phyloP scores from a whole-genome alignment of 2,113 vertebrate species.

The Callopanchax toddi region DNA sequence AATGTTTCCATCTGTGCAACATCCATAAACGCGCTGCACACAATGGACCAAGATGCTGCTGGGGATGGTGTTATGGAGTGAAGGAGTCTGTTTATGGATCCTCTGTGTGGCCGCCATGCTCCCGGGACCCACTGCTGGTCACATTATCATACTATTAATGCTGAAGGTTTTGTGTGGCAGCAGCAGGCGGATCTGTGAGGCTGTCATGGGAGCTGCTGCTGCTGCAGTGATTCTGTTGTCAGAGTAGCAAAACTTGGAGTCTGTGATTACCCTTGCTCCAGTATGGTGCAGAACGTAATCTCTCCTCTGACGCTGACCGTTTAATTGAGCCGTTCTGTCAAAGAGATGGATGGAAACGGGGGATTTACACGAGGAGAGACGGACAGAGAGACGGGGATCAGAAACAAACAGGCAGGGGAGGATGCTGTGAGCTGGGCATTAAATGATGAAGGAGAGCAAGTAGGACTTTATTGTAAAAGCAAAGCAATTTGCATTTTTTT shows the following conservation, averaged over 20 bases:
- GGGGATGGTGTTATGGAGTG: conserved; percentile 34
- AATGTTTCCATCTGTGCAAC: conserved; percentile 70
- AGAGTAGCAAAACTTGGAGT: conserved; percentile 40
- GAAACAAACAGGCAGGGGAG: conserved; percentile 17
- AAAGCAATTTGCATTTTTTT: conserved; percentile 48
- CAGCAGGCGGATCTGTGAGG: conserved; percentile 11
- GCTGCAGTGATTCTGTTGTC: conserved; percentile 45
- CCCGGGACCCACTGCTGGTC: conserved; percentile 62
- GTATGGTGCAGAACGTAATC: conserved; percentile 60
- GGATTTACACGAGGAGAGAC: conserved; percentile 49
- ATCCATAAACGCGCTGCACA: conserved; percentile 69
- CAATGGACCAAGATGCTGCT: conserved; percentile 52
- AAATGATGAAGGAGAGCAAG: conserved; percentile 24
- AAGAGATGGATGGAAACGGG: conserved; percentile 59
- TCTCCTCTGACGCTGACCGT: conserved; percentile 43
- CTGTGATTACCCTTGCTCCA: conserved; percentile 51
- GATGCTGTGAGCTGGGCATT: conserved; percentile 20
- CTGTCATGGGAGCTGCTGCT: conserved; percentile 25
- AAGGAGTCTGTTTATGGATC: conserved; percentile 30
- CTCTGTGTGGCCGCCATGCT: conserved; percentile 47
- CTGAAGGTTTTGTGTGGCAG: conserved; percentile 40
- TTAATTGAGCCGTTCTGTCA: conserved; percentile 74
- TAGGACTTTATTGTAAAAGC: conserved; percentile 36
- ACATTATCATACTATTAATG: conserved; percentile 70
- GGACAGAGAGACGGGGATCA: conserved; percentile 22